Evolutionary conservation across 2,797 vertebrate genomes (phyloP).

Genomic region (Pristis pectinata): DNA sequence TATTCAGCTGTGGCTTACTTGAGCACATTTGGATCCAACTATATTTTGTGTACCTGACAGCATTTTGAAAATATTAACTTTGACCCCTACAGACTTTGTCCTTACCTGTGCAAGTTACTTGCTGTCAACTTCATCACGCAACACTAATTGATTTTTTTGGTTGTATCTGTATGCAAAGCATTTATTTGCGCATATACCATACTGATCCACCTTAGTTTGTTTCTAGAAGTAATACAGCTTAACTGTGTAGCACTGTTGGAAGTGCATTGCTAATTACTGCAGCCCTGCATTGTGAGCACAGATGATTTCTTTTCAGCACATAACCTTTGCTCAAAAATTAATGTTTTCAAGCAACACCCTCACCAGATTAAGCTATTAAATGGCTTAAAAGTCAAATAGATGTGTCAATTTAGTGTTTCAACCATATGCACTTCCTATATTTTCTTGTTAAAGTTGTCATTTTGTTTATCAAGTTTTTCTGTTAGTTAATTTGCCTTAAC

Average conservation of each 20-base stretch:
- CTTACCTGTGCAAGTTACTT: neutral
- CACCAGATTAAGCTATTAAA: neutral
- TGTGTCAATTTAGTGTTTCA: neutral
- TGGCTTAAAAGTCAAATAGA: neutral
- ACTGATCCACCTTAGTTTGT: neutral
- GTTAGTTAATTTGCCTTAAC: neutral
- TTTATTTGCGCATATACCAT: neutral
- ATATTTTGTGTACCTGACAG: no score
- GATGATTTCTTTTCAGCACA: neutral
- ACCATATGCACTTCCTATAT: neutral
- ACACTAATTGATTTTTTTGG: neutral
- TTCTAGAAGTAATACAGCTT: neutral
- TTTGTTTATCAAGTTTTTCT: neutral
- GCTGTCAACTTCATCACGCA: neutral
- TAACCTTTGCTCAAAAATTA: neutral
- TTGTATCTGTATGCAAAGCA: neutral
- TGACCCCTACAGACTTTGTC: no score
- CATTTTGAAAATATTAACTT: constrained; percentile 11
- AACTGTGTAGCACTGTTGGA: neutral
- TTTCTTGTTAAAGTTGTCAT: neutral
- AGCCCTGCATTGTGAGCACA: neutral
- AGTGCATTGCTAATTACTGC: neutral
- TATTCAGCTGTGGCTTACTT: neutral
- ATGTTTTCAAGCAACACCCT: neutral
- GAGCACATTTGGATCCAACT: neutral